A percentile compares a stretch with the other conserved stretches of the same genome.
phyloP scores from a whole-genome alignment of 1,140 invertebrate genomes.

The Adoxophyes honmai region DNA sequence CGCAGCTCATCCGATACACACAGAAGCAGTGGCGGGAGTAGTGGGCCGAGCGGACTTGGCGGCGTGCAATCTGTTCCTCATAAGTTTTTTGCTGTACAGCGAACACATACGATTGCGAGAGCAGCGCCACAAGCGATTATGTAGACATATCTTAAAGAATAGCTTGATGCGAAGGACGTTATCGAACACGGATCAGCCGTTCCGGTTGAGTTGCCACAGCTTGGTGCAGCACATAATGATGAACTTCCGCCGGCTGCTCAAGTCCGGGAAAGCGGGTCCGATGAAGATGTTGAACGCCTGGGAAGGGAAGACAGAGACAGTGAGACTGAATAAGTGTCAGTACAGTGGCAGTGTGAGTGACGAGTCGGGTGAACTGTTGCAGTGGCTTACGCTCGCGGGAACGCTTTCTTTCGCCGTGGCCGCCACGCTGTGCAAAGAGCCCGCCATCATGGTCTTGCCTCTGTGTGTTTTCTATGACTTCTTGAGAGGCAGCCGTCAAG shows the following conservation, averaged over 20 bases:
- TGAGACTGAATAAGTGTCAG: constrained; percentile 58
- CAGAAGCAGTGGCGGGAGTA: constrained; percentile 96
- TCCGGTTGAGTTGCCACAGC: constrained; percentile 61
- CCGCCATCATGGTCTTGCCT: constrained; percentile 93
- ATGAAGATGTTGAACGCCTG: constrained; percentile 58
- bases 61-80: constrained; percentile 93
- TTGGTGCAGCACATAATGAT: constrained; percentile 62
- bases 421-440: constrained; percentile 93
- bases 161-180: constrained; percentile 40
- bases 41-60: constrained; percentile 96
- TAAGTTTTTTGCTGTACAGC: constrained; percentile 90
- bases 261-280: constrained; percentile 58
- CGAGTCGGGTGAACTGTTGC: constrained; percentile 62
- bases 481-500: constrained; percentile 70
- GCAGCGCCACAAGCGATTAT: constrained; percentile 47
- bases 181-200: constrained; percentile 42
- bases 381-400: constrained; percentile 78
- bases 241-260: constrained; percentile 56
- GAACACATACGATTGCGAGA: constrained; percentile 81
- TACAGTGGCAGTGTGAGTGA: constrained; percentile 65
- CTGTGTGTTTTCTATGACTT: constrained; percentile 89
- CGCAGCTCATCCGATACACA: constrained; percentile 97
- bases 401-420: constrained; percentile 80
- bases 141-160: constrained; percentile 47
- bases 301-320: constrained; percentile 45